phyloP scores from a whole-genome alignment of 2,888 invertebrate species.

The Macrosiphum euphorbiae region DNA sequence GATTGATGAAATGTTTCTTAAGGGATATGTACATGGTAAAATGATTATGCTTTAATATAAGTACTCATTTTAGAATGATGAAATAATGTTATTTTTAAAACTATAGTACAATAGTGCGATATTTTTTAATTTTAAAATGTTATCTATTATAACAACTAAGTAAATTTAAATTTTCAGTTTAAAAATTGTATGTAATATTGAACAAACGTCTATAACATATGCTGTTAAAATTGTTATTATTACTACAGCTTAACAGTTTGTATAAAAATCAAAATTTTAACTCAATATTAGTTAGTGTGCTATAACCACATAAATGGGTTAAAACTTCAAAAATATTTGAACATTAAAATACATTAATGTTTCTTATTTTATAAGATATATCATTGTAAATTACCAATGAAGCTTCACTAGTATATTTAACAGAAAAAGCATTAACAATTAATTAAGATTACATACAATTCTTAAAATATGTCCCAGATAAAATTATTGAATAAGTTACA shows the following conservation, averaged over 20 bases:
- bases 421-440: not conserved
- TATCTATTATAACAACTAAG: not conserved
- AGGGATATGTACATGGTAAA: slow-evolving; percentile 59
- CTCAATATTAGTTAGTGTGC: not conserved
- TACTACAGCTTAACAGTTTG: not conserved
- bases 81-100: not conserved
- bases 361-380: not conserved
- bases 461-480: not conserved
- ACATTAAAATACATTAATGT: not conserved
- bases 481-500: not conserved
- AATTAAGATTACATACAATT: not conserved
- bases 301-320: not conserved
- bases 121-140: not conserved
- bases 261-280: not conserved
- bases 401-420: not conserved
- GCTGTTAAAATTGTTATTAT: not conserved
- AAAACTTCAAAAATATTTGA: not conserved
- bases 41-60: not conserved
- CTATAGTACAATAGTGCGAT: not conserved
- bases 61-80: not conserved
- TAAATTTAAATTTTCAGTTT: not conserved
- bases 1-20: slow-evolving; percentile 57
- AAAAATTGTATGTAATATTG: not conserved
- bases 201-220: not conserved
- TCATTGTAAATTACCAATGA: not conserved